These are phyloP conservation scores for Epinotia ramella DNA, from an alignment of 2,888 invertebrate species.

Conservation along the genomic window DNA sequence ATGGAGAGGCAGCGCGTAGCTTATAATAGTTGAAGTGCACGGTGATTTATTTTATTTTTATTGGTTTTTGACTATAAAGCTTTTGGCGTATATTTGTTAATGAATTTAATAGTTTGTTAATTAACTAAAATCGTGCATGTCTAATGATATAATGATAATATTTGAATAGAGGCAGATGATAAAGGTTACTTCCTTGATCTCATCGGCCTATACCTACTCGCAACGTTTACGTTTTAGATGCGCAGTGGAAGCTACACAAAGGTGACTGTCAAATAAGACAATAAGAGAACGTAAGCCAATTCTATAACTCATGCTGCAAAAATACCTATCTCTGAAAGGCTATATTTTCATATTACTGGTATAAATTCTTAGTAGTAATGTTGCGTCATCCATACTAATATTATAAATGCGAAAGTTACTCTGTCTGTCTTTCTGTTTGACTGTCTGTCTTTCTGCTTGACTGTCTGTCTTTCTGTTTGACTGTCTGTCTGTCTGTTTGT, in stretches of 20 bases:
- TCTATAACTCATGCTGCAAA: neutral
- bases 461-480: too few relatives aligned
- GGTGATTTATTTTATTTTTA: constrained; percentile 43
- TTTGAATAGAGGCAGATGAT: constrained; percentile 75
- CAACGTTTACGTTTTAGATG: constrained; percentile 2
- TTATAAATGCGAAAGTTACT: too few relatives aligned
- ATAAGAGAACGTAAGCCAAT: neutral
- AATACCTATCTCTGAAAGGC: neutral
- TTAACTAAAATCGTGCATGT: constrained; percentile 71
- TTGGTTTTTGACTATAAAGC: constrained; percentile 36
- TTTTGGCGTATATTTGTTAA: constrained; percentile 46
- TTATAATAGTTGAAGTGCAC: constrained; percentile 17
- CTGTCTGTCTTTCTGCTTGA: too few relatives aligned
- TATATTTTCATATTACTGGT: neutral
- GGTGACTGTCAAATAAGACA: neutral
- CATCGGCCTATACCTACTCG: constrained; percentile 24
- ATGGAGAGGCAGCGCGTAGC: constrained; percentile 18
- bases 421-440: too few relatives aligned
- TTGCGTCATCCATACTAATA: too few relatives aligned
- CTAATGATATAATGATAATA: constrained; percentile 75
- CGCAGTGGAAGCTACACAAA: constrained; percentile 1
- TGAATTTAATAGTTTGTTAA: constrained; percentile 47
- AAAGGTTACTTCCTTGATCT: constrained; percentile 81
- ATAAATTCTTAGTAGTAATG: too few relatives aligned
- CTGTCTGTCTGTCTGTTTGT: too few relatives aligned